Evolutionary conservation across 2,113 vertebrate species (phyloP), one percentile per base, ranked within the genome.

Genomic region (Microcebus murinus): DNA sequence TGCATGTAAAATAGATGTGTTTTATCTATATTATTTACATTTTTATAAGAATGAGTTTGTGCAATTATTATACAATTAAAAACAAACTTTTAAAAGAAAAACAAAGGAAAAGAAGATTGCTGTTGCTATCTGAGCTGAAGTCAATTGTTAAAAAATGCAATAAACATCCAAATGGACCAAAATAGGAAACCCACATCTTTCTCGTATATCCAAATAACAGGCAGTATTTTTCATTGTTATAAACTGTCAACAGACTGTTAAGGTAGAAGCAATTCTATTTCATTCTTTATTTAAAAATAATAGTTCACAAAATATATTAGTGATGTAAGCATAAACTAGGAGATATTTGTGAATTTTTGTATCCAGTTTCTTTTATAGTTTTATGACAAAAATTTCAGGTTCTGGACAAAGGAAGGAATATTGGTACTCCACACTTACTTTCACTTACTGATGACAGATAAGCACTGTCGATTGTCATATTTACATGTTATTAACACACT

Each of bases 231-330:
- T 81, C 83, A 71, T 59, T 87, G 87, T 97, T 82, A 85, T 11
- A 85, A 63, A 90, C 18, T 85, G 42, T 74, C 92, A 95, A 65
- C 27, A 63, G 73, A 91, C 25, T 87, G 61, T 85, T 73, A 86
- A 31, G 4, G n/a, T n/a, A 57, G 82, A 71, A 77, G 82, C 10
- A 95, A 59, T 74, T 81, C 29, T 80, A 86, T 79, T 91, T 89
- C 36, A 89, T 70, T 96, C 67, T 90, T 96, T 90, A 79, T 94
- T 96, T 96, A 95, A 97, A 97, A 97, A 96, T 92, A 90, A 97
- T 57, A 94, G 77, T 87, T 87, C 83, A 71, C 25, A 52, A 95
- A 91, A 65, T 84, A 63, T 79, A 87, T 70, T 91, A 76, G 61
- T 29, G 18, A 88, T 27, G 25, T 23, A 79, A 73, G 52, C 70